Conservation (phyloP, 30 jellyfish, hydroid and myxozoan species). For the Cassiopea andromeda region DNA sequence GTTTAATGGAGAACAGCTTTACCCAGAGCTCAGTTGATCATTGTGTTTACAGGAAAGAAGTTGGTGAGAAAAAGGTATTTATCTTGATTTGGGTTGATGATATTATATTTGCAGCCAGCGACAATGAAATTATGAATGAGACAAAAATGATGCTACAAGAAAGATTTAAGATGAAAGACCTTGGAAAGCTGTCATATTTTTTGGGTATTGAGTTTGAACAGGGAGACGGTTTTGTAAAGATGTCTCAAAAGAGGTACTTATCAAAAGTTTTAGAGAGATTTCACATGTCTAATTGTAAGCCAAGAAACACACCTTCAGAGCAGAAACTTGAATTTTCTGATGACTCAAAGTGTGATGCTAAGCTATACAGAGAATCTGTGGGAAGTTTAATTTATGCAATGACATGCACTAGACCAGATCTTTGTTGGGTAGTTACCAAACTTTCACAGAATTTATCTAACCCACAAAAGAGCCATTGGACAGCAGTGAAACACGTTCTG, state of each 20-base stretch:
- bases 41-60: constrained; percentile 17
- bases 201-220: constrained; percentile 9
- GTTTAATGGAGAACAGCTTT: not conserved
- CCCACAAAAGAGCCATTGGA: constrained; percentile 50
- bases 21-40: constrained; percentile 34
- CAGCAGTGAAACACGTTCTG: constrained; percentile 30
- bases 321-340: constrained; percentile 38
- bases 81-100: constrained; percentile 68
- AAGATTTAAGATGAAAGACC: constrained; percentile 42
- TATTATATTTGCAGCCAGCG: constrained; percentile 21
- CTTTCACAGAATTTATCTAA: constrained; percentile 18
- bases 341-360: not conserved
- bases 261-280: constrained; percentile 16
- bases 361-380: constrained; percentile 29
- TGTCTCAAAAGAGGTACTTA: constrained; percentile 19
- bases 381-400: constrained; percentile 47
- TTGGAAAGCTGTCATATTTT: not conserved
- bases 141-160: constrained; percentile 4
- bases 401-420: constrained; percentile 46
- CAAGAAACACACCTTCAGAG: constrained; percentile 48
- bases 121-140: constrained; percentile 15
- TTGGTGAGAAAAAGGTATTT: constrained; percentile 7
- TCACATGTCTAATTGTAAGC: constrained; percentile 55
- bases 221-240: not conserved
- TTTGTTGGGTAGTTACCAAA: constrained; percentile 20